These are phyloP conservation scores for Dipodomys stephensi DNA, from an alignment of 2,113 vertebrate genomes.

Conservation along the genomic window DNA sequence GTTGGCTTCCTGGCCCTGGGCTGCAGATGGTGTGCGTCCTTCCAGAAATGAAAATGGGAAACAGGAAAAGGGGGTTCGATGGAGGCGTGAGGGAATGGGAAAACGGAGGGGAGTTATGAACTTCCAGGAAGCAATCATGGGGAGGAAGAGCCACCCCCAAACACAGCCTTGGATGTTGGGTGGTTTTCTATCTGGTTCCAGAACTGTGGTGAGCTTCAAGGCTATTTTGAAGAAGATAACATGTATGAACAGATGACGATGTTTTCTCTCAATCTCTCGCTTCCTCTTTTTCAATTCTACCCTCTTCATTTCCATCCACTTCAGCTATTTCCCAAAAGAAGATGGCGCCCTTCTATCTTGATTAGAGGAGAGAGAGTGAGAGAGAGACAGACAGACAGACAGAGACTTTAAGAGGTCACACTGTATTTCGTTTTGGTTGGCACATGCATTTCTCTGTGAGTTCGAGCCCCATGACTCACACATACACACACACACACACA, in stretches of 20 bases:
- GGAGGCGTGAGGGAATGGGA: background rate
- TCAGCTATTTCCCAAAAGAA: conserved; percentile 14
- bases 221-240: too few species aligned
- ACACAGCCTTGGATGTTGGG: too few species aligned
- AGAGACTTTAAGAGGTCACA: background rate
- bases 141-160: background rate
- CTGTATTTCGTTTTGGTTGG: conserved; percentile 48
- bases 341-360: rapidly evolving
- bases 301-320: background rate
- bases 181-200: background rate
- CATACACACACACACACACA: too few species aligned
- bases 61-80: too few species aligned
- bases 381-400: background rate
- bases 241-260: background rate
- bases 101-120: background rate
- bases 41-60: too few species aligned
- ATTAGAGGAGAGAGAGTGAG: conserved; percentile 8
- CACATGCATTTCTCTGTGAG: conserved; percentile 48
- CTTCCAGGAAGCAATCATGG: background rate
- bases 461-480: background rate
- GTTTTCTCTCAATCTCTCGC: background rate
- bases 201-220: background rate
- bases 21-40: too few species aligned
- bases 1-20: background rate
- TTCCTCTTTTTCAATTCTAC: background rate